A percentile compares a stretch with the other conserved stretches of the same genome.
phyloP scores from a whole-genome alignment of 1,140 invertebrate genomes.

The Drosophila tristis region DNA sequence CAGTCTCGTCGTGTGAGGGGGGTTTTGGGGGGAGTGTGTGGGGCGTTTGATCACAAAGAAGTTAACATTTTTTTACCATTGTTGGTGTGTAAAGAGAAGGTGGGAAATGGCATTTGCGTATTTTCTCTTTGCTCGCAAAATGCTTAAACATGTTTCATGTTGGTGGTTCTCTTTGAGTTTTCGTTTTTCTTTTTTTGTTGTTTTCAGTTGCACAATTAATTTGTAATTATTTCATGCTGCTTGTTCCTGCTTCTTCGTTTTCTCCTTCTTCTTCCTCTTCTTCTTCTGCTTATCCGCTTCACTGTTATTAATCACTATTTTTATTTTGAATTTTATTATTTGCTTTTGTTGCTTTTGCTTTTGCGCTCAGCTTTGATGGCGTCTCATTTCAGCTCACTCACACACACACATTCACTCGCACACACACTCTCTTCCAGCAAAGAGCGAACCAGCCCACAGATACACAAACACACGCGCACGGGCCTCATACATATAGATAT shows the following conservation, averaged over 20 bases:
- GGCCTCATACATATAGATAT: conserved; percentile 31
- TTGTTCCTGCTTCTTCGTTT: conserved; percentile 21
- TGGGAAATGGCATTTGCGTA: conserved; percentile 40
- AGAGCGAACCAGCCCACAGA: conserved; percentile 29
- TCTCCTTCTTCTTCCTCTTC: conserved; percentile 9
- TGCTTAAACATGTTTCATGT: conserved; percentile 32
- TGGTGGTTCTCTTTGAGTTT: conserved; percentile 8
- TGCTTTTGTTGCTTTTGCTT: conserved; percentile 33
- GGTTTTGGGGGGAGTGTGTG: too few relatives aligned
- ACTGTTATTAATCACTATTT: conserved; percentile 82
- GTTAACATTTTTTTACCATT: conserved; percentile 41
- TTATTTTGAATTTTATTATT: conserved; percentile 79
- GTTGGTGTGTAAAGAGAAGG: conserved; percentile 10
- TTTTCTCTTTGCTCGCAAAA: conserved; percentile 14
- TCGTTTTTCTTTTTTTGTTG: neutral
- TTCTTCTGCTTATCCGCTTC: conserved; percentile 3
- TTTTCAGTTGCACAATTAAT: conserved; percentile 13
- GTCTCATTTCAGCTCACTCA: conserved; percentile 66
- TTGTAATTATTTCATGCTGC: conserved; percentile 10
- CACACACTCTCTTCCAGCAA: conserved; percentile 22
- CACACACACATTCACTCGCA: conserved; percentile 22
- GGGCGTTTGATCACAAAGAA: too few relatives aligned
- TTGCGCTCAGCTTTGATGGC: conserved; percentile 74
- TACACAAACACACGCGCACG: conserved; percentile 28
- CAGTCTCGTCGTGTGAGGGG: conserved; percentile 52